Base-by-base conservation (phyloP, 2,797 vertebrate genomes). In the Tauraco hartlaubi region DNA sequence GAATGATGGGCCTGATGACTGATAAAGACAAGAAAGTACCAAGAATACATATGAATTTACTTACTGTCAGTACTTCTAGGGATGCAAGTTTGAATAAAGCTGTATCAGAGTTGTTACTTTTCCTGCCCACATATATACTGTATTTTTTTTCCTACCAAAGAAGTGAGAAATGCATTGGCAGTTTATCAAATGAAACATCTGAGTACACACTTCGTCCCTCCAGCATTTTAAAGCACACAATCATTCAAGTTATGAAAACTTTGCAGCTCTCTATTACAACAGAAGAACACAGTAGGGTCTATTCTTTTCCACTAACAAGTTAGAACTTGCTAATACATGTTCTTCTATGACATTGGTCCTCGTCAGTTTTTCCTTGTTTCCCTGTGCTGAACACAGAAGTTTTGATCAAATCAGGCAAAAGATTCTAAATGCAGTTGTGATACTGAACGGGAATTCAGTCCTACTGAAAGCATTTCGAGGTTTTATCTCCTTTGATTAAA, bases 1-100 rank as follows among this genome's bases (percentile, higher is more conserved):
- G 73, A 96, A 51, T 84, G 79, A 90, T 86, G 51, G 37, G n/a
- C 16, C 39, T 90, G 62, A 88, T 94, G 87, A 91, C 39, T 52
- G 75, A 94, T 72, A 56, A 85, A 77, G 61, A 85, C 46, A 78
- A 92, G 68, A 46, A 93, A 85, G 54, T 71, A 91, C 41, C 22
- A 44, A 61, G 37, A 87, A 74, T 48, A 67, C 35, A 13, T 49
- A 62, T 0, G 1, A 91, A 75, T 74, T 58, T 80, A 61, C 52
- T 85, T 71, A 54, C 14, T 77, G 61, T 68, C 81, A 72, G 37
- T 75, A 77, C 35, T 82, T 89, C 31, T 39, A 82, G 51, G 67
- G 54, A 66, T 52, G 41, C 28, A 84, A 22, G 46, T 83, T 72
- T 71, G 72, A 74, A 62, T 77, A 43, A 7, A 93, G 44, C 23